phyloP scores from a whole-genome alignment of 92 coral and sea anemone genomes.

The Chrysogorgia sp. region DNA sequence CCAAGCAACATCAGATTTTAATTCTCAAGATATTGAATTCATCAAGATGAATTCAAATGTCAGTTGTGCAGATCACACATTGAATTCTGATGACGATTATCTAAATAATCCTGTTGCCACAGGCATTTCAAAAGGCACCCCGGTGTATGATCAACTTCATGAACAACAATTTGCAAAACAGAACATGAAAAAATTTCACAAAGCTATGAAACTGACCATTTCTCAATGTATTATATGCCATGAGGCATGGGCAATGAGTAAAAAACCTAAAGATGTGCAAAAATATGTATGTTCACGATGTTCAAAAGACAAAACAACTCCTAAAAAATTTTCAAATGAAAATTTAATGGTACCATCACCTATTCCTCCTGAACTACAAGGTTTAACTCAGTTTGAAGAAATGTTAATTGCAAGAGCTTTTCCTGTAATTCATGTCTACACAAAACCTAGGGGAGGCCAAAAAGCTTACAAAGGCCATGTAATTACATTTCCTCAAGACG shows the following conservation, averaged over 20 bases:
- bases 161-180: slow-evolving; percentile 41
- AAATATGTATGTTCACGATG: slow-evolving; percentile 61
- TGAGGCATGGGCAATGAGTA: slow-evolving; percentile 16
- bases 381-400: too few species aligned
- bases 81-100: background rate
- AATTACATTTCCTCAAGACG: slow-evolving; percentile 24
- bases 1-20: background rate
- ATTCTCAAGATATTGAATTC: background rate
- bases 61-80: background rate
- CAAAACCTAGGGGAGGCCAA: too few species aligned
- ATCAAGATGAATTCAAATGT: background rate
- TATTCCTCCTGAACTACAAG: slow-evolving; percentile 62
- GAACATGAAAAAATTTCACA: slow-evolving; percentile 62
- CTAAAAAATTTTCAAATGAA: slow-evolving; percentile 55
- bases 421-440: too few species aligned
- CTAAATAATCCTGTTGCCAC: too few species aligned
- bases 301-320: slow-evolving; percentile 53
- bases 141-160: slow-evolving; percentile 42
- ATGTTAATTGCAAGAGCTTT: too few species aligned
- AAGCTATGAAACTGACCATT: slow-evolving; percentile 37
- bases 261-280: slow-evolving; percentile 46
- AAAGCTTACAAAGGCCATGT: slow-evolving; percentile 32
- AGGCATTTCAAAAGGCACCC: too few species aligned
- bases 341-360: slow-evolving; percentile 70
- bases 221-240: slow-evolving; percentile 55